phyloP scores from a whole-genome alignment of 2,888 invertebrate species.

The Clusia tigrina region DNA sequence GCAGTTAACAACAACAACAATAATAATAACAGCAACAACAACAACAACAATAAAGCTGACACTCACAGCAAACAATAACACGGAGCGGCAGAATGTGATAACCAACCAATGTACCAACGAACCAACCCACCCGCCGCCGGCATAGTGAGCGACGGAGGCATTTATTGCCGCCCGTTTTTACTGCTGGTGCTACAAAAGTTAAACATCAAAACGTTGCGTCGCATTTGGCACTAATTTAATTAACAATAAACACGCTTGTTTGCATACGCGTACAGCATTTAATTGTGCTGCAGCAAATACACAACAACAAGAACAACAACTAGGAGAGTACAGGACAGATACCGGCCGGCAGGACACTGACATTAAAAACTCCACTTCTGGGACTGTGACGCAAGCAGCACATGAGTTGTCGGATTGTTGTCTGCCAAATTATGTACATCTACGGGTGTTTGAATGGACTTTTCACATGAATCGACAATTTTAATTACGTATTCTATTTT shows the following conservation, averaged over 20 bases:
- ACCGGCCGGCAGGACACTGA: neutral
- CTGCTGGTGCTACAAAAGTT: neutral
- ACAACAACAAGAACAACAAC: neutral
- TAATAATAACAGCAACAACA: neutral
- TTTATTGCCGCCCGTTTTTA: neutral
- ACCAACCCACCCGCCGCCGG: neutral
- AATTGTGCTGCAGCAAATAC: constrained; percentile 5
- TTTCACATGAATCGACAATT: neutral
- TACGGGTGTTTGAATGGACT: no score
- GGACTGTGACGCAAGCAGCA: neutral
- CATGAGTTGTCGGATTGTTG: neutral
- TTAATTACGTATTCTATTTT: neutral
- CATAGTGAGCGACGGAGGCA: neutral
- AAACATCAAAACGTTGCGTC: constrained; percentile 4
- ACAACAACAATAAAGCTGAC: neutral
- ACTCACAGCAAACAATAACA: neutral
- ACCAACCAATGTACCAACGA: neutral
- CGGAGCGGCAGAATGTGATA: neutral
- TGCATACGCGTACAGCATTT: no score
- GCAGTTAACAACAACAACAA: neutral
- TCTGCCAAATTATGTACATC: neutral
- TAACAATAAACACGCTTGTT: constrained; percentile 5
- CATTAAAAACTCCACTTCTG: neutral
- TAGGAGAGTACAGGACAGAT: neutral
- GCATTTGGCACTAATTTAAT: constrained; percentile 3